Percentiles rank a stretch among this genome's conserved stretches.
Conservation (phyloP, 1,140 invertebrate species). For the Orchestia grillus region DNA sequence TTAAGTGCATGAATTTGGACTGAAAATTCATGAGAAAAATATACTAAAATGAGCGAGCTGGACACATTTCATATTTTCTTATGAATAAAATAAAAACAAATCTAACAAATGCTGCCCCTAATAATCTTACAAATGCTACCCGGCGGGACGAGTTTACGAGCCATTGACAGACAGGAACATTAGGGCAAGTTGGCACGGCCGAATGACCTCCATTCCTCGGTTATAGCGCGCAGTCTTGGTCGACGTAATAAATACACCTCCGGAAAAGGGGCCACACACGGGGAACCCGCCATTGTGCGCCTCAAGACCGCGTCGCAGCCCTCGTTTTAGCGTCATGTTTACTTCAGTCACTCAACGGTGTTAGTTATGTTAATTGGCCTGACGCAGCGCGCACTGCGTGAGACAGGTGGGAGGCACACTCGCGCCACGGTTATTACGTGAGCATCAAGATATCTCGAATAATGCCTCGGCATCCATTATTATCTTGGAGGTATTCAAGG, state of each 20-base stretch:
- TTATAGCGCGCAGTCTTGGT: neutral
- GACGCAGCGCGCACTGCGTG: neutral
- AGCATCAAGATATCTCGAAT: neutral
- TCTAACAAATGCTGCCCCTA: neutral
- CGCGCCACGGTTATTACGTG: neutral
- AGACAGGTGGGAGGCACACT: neutral
- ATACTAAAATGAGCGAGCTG: neutral
- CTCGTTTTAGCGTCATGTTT: neutral
- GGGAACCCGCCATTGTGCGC: too few species aligned
- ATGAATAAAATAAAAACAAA: neutral
- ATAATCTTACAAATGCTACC: neutral
- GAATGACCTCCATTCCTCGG: neutral
- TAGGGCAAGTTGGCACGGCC: neutral
- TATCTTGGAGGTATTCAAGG: neutral
- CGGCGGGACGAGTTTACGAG: neutral
- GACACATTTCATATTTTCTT: neutral
- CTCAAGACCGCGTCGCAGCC: neutral
- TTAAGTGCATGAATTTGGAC: too few species aligned
- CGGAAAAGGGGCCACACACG: neutral
- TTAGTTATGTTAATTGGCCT: neutral
- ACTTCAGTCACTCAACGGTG: neutral
- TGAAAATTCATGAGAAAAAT: neutral
- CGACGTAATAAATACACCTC: neutral
- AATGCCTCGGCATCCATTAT: neutral
- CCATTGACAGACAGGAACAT: neutral